Percentiles rank a stretch among this genome's conserved stretches.
Conservation (phyloP, 2,888 invertebrate genomes). For the Idaea straminata region DNA sequence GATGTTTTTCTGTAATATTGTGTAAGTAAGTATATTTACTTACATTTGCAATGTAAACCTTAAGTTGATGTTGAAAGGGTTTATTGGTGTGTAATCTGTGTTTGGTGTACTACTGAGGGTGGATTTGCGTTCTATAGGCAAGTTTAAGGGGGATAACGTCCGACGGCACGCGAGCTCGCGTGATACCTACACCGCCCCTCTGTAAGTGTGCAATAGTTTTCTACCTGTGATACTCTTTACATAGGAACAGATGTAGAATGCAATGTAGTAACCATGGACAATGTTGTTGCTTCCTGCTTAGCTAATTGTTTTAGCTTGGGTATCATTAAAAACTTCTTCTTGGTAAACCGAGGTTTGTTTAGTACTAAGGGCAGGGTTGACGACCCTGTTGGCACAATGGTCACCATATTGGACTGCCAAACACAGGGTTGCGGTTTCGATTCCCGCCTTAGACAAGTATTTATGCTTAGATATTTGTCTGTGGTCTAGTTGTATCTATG, state of each 20-base stretch:
- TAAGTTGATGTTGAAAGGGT: conserved; percentile 33
- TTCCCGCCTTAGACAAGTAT: too few species aligned
- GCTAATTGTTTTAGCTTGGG: too few species aligned
- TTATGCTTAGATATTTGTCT: too few species aligned
- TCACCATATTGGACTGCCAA: too few species aligned
- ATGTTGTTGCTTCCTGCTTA: too few species aligned
- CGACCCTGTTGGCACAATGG: too few species aligned
- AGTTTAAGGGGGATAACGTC: conserved; percentile 49
- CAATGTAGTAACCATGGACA: conserved; percentile 20
- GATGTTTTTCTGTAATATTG: background rate
- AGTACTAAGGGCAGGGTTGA: too few species aligned
- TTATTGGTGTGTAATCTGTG: conserved; percentile 42
- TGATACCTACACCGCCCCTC: conserved; percentile 45
- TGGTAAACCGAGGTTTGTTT: too few species aligned
- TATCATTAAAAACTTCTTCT: too few species aligned
- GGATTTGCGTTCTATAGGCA: conserved; percentile 49
- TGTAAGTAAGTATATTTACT: background rate
- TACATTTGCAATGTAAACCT: conserved; percentile 21
- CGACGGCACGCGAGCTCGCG: conserved; percentile 72
- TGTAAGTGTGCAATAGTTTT: conserved; percentile 39
- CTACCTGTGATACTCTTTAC: conserved; percentile 43
- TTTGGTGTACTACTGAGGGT: conserved; percentile 42
- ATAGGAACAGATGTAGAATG: conserved; percentile 35
- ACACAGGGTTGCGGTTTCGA: too few species aligned
- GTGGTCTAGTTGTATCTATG: too few species aligned